These are phyloP conservation scores for Drosophila paranaensis DNA, from an alignment of 2,888 invertebrate species.

Conservation along the genomic window DNA sequence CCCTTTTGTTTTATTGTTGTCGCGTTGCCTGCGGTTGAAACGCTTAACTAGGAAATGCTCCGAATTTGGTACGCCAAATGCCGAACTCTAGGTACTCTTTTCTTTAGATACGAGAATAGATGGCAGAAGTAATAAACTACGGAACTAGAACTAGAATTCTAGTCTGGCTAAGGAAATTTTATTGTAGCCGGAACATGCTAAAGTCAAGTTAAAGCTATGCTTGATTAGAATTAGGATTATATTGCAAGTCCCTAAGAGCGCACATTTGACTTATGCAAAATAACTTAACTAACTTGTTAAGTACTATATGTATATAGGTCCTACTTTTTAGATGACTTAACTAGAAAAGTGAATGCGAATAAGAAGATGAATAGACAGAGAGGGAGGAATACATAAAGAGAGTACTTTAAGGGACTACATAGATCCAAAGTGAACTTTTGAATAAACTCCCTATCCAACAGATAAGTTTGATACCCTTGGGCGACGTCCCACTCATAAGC, in stretches of 20 bases:
- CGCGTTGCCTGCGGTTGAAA: conserved; percentile 63
- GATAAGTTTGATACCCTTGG: not conserved
- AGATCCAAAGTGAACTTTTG: not conserved
- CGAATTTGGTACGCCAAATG: conserved; percentile 8
- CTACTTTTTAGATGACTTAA: not conserved
- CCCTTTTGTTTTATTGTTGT: conserved; percentile 48
- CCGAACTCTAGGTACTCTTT: conserved; percentile 23
- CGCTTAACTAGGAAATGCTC: conserved; percentile 49
- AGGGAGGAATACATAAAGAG: not conserved
- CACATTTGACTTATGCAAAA: not conserved
- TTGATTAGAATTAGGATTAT: not conserved
- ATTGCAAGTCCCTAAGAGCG: not conserved
- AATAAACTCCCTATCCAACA: conserved; percentile 1
- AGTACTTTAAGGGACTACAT: not conserved
- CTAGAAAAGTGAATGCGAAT: not conserved
- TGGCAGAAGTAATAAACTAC: too few relatives aligned
- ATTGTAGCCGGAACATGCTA: too few relatives aligned
- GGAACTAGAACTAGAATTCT: too few relatives aligned
- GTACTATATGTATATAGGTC: not conserved
- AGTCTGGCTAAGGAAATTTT: too few relatives aligned
- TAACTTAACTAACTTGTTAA: too few relatives aligned
- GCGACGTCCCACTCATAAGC: conserved; percentile 9
- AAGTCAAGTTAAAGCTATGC: too few relatives aligned
- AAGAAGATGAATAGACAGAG: not conserved
- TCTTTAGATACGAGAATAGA: too few relatives aligned